phyloP scores from a whole-genome alignment of 2,797 vertebrate genomes.

The Mareca penelope region DNA sequence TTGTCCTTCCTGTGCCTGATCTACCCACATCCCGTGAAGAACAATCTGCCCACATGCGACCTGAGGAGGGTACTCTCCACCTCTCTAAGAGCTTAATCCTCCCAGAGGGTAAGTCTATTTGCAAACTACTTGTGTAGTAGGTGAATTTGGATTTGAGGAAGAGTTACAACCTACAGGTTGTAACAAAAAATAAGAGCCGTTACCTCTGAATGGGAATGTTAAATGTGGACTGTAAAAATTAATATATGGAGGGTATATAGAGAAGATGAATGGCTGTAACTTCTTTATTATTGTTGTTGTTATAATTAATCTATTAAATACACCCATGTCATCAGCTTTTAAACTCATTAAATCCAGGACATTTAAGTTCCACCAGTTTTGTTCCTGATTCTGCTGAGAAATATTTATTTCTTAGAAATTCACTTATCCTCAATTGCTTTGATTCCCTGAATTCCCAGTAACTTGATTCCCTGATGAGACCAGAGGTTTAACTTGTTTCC shows the following conservation, averaged over 20 bases:
- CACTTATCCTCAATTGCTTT: slow-evolving; percentile 36
- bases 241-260: not conserved
- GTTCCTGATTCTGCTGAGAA: slow-evolving; percentile 18
- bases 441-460: slow-evolving; percentile 41
- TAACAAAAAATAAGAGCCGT: not conserved
- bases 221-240: not conserved
- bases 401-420: slow-evolving; percentile 19
- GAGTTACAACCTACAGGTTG: not conserved
- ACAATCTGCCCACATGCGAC: not conserved
- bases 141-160: not conserved
- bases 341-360: slow-evolving; percentile 35
- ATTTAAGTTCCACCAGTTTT: slow-evolving; percentile 32
- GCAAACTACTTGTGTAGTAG: not conserved
- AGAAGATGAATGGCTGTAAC: not conserved
- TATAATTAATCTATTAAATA: not conserved
- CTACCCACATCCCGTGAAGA: not conserved
- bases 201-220: not conserved
- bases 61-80: not conserved
- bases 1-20: not conserved
- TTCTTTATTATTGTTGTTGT: not conserved
- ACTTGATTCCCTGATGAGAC: slow-evolving; percentile 46
- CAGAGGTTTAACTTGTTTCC: slow-evolving; percentile 3
- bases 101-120: not conserved
- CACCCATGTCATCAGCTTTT: not conserved
- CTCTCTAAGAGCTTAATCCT: not conserved